Base-by-base conservation (phyloP, 2,797 vertebrate species). In the Sciaenops ocellatus region DNA sequence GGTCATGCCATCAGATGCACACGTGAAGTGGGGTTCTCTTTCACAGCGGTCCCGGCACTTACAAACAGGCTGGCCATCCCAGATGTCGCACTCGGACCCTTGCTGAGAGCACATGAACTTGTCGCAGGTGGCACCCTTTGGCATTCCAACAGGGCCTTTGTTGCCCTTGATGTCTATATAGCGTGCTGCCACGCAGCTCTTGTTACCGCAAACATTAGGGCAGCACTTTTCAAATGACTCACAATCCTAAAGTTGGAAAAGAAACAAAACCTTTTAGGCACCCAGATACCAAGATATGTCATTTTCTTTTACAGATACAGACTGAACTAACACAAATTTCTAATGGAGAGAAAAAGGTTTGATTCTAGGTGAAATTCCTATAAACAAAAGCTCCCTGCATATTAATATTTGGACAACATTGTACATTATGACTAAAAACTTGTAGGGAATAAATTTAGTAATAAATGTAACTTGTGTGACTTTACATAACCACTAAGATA, bases 221-320 rank as follows among this genome's bases (percentile, higher is more conserved):
- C 98, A 99, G 92, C 98, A 99, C 85, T 99, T 99, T 93, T 99
- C 98, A 68, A 97, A 98, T 0, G 97, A 95, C 92, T 99, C 98
- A 0, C 98, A 99, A 92, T 98, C 98, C 98, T 99, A 51, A 12
- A 78, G 93, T 59, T 51, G 75, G 42, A 75, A 54, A 64, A 76
- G 30, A 52, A 47, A 70, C 3, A 62, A 26, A 52, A 51, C 7
- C 6, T 16, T 69, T 79, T 63, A 38, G 34, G 17, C n/a, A 44
- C 15, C 34, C 16, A 56, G 8, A 44, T 64, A 34, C 24, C 7
- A 24, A 34, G 22, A 30, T 22, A 2, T 56, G 42, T 44, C 12
- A 38, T 38, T 13, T 55, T 28, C 42, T 9, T 34, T 44, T 13
- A 44, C 34, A 67, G 22, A 38, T 30, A 5, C 20, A 54, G 9